phyloP scores from a whole-genome alignment of 2,888 invertebrate species.

The Drosophila greeni region DNA sequence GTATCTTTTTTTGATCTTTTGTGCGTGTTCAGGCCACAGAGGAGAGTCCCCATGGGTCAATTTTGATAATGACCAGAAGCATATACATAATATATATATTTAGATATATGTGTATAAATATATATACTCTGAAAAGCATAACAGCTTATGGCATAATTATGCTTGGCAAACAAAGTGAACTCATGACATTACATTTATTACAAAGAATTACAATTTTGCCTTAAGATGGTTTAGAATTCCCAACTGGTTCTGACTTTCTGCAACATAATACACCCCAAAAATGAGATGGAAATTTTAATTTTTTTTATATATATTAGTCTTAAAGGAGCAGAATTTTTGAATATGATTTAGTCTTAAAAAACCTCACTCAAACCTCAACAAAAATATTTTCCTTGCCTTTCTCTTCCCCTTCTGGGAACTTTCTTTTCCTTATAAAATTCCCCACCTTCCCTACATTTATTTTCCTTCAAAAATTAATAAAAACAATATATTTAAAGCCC shows the following conservation, averaged over 20 bases:
- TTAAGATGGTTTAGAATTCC: background rate
- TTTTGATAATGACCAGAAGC: constrained; percentile 20
- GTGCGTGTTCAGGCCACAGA: constrained; percentile 25
- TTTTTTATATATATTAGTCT: too few species aligned
- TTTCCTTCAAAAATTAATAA: background rate
- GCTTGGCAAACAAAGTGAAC: constrained; percentile 51
- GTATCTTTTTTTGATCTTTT: constrained; percentile 23
- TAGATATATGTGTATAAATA: background rate
- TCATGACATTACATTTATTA: constrained; percentile 26
- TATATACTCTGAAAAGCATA: constrained; percentile 44
- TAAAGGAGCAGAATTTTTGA: too few species aligned
- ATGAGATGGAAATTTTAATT: background rate
- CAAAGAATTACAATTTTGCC: background rate
- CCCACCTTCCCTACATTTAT: background rate
- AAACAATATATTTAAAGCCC: background rate
- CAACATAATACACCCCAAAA: background rate
- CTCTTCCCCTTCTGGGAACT: too few species aligned
- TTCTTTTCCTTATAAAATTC: background rate
- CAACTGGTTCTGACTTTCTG: background rate
- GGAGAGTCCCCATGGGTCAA: constrained; percentile 14
- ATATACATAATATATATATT: too few species aligned
- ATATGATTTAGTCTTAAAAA: too few species aligned
- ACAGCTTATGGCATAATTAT: constrained; percentile 55
- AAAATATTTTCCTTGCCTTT: background rate
- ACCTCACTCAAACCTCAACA: background rate